phyloP scores from a whole-genome alignment of 1,140 invertebrate genomes.

The Lordiphosa mommai region DNA sequence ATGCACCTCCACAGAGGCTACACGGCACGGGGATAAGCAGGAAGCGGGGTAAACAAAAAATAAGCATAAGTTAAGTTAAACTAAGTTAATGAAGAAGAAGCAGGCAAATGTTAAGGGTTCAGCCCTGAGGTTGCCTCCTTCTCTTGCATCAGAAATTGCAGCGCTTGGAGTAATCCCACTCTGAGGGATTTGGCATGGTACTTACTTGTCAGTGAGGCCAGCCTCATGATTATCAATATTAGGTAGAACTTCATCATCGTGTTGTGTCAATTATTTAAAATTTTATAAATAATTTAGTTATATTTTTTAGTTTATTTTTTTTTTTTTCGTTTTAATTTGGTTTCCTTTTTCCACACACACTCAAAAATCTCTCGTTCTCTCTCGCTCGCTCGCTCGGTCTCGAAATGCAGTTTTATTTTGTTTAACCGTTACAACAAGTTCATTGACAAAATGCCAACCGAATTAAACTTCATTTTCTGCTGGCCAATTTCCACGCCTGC shows the following conservation, averaged over 20 bases:
- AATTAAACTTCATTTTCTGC: no score
- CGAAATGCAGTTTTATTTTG: conserved; percentile 12
- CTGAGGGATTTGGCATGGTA: conserved; percentile 6
- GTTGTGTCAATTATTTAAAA: conserved; percentile 3
- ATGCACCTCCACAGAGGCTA: conserved; percentile 87
- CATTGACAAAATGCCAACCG: neutral
- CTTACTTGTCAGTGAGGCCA: conserved; percentile 59
- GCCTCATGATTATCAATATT: conserved; percentile 34
- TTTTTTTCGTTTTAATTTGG: conserved; percentile 1
- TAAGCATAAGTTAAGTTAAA: neutral
- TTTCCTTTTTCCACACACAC: neutral
- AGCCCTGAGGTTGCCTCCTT: no score
- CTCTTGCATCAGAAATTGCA: no score
- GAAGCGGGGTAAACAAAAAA: neutral
- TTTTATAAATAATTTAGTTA: neutral
- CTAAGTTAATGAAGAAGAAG: no score
- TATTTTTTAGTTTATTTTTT: conserved; percentile 10
- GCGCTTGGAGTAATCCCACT: neutral
- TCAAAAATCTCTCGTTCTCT: no score
- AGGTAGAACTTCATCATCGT: conserved; percentile 54
- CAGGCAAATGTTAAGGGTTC: no score
- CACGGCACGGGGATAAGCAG: neutral
- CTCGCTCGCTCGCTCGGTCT: neutral
- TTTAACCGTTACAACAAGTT: conserved; percentile 3
- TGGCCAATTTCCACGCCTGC: conserved; percentile 1